Base-by-base conservation (phyloP, 2,797 vertebrate species). In the Chlorospingus semifuscus region DNA sequence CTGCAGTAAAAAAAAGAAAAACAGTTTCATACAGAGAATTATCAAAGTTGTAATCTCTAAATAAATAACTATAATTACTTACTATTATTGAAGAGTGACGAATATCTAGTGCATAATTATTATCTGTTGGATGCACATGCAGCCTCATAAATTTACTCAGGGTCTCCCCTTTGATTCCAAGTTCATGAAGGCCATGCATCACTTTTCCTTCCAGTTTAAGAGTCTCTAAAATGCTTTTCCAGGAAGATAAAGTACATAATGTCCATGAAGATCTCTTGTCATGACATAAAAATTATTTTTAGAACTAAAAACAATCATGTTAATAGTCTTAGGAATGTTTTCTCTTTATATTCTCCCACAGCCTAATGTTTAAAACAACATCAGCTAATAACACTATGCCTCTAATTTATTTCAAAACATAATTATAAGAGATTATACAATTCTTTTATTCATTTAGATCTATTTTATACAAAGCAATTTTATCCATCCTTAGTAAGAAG, bases 41-140 rank as follows among this genome's bases (percentile, higher is more conserved):
- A 78, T 23, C 30, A 86, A 63, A 56, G 32, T 64, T 2, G 7
- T 12, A 83, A 63, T 6, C 29, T 44, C 63, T 55, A 88, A 84
- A 91, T 22, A 79, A 91, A 6, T 36, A 89, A 21, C 12, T 59
- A 59, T 65, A 72, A 21, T 76, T 65, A 97, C 98, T 97, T 96
- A 99, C 99, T 97, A 97, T 98, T 96, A 99, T 98, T 5, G 99
- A 98, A 80, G 98, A 97, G 97, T 99, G 98, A 55, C 99, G 98
- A 85, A 99, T 99, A 97, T 99, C 99, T 93, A 99, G 97, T 0
- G 98, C 98, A 30, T 98, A 99, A 91, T 83, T 98, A 84, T 98
- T 97, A 66, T 99, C 98, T 86, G 96, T 95, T 49, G 95, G 82
- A 53, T 96, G 98, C 81, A 98, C 76, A 52, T 98, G 98, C 90